Evolutionary conservation across 1,140 invertebrate genomes (phyloP).

Genomic region (Procambarus virginalis): DNA sequence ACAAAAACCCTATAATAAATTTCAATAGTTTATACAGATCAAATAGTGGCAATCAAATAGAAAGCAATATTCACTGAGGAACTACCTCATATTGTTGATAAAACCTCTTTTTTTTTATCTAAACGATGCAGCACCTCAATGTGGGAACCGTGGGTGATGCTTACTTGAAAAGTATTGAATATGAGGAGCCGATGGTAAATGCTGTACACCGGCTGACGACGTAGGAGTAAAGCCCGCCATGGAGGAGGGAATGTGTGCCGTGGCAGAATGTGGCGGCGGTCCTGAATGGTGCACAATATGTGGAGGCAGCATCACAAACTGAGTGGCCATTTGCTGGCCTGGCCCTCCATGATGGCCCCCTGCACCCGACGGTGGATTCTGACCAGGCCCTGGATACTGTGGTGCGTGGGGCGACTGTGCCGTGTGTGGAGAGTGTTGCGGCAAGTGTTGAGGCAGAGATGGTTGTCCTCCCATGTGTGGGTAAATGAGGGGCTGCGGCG

Average conservation of each 20-base stretch:
- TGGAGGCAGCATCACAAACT: slow-evolving; percentile 51
- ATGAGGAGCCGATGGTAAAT: slow-evolving; percentile 47
- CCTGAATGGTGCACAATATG: slow-evolving; percentile 47
- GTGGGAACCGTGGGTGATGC: slow-evolving; percentile 59
- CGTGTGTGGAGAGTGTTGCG: slow-evolving; percentile 71
- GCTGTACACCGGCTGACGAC: slow-evolving; percentile 56
- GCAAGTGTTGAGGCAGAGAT: slow-evolving; percentile 65
- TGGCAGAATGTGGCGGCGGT: slow-evolving; percentile 55
- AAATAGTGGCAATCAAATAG: slow-evolving; percentile 37
- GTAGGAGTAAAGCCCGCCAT: slow-evolving; percentile 63
- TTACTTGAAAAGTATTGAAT: slow-evolving; percentile 58
- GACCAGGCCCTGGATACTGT: slow-evolving; percentile 54
- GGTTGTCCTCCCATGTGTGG: slow-evolving; percentile 57
- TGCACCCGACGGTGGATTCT: slow-evolving; percentile 13
- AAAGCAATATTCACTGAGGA: slow-evolving; percentile 52
- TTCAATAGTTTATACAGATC: slow-evolving; percentile 44
- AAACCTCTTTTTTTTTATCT: slow-evolving; percentile 27
- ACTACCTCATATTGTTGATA: slow-evolving; percentile 23
- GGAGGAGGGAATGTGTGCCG: slow-evolving; percentile 64
- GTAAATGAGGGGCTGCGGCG: slow-evolving; percentile 66
- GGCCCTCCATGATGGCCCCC: slow-evolving; percentile 53
- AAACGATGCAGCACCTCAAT: slow-evolving; percentile 40
- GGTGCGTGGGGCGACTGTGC: slow-evolving; percentile 70
- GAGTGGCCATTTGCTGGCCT: slow-evolving; percentile 51
- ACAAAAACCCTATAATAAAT: slow-evolving; percentile 1